These are phyloP conservation scores for Cyrtorhinus lividipennis DNA, from an alignment of 1,140 invertebrate species.

Conservation along the genomic window DNA sequence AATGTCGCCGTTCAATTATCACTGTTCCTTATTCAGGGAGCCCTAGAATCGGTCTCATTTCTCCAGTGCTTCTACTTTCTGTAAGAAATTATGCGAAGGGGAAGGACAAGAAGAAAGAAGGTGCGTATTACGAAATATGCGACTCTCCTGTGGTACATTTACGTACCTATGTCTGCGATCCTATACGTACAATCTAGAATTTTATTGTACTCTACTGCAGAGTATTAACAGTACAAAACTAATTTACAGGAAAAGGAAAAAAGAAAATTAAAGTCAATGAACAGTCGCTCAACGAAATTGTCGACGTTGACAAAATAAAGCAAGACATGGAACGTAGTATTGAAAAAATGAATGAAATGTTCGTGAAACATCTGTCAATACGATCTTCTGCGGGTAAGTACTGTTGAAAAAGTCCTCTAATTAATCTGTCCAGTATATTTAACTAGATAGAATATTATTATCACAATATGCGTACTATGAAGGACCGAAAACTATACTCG, in stretches of 20 bases:
- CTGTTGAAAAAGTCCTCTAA: neutral
- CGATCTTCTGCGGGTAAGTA: conserved; percentile 47
- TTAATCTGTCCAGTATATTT: no score
- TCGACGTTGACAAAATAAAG: conserved; percentile 53
- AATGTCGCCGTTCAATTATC: no score
- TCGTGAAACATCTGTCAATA: conserved; percentile 57
- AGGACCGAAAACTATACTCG: no score
- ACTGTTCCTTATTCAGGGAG: no score
- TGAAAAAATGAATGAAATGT: conserved; percentile 59
- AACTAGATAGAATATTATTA: no score
- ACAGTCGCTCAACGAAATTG: conserved; percentile 47
- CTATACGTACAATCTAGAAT: neutral
- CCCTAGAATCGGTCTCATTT: no score
- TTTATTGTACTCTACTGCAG: neutral
- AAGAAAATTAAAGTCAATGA: conserved; percentile 52
- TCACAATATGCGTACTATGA: no score
- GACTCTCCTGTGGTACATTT: no score
- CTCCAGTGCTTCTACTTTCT: no score
- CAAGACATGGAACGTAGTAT: conserved; percentile 46
- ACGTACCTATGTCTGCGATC: conserved; percentile 20
- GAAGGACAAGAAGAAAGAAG: conserved; percentile 23
- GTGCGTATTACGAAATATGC: no score
- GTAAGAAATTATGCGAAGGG: conserved; percentile 25
- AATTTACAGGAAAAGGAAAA: conserved; percentile 29
- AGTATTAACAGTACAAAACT: conserved; percentile 9